Base-by-base conservation (phyloP, 30 jellyfish, hydroid and myxozoan species). In the Clytia hemisphaerica region DNA sequence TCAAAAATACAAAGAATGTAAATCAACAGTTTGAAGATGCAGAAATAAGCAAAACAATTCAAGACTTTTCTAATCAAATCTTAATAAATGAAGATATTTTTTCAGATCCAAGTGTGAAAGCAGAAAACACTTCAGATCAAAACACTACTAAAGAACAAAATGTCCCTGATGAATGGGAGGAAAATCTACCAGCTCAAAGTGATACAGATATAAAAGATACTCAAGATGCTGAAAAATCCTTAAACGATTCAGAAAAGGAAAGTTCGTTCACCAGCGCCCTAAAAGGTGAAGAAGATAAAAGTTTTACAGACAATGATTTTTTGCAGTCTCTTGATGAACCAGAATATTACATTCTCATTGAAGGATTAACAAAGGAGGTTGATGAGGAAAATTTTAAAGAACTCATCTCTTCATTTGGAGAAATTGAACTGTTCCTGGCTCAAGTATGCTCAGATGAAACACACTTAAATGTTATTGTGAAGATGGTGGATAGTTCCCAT, bases 321-420 rank as follows among this genome's bases (percentile, higher is more conserved):
- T 57, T 57, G 50, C 30, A 9, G 30, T 22, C 26, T 6, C 16
- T 57, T 6, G 70, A 57, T 21, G 42, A 57, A n/a, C 1, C 19
- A 5, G 51, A 57, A 7, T 21, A 33, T 33, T 57, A 57, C 30
- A 33, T 57, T 57, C 30, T 57, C 19, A 57, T 57, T 57, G 70
- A 57, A 2, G 30, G 30, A n/a, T 21, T 57, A 6, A 37, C 70
- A n/a, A 57, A 21, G 6, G 33, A 2, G 25, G 6, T 44, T 6
- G 33, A 57, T 21, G 70, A 57, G 4, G 70, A 57, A 7, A 44
- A 21, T 22, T 57, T 57, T 33, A 37, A 57, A n/a, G 70, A 57
- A 57, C 4, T 25, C 25, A 57, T 57, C 16, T 10, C 26, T n/a
- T 7, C 70, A 21, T 57, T 25, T 57, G 70, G 70, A 21, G 33